Evolutionary conservation across 64 coral and sea anemone species (phyloP).

Genomic region (Pachyseris speciosa): DNA sequence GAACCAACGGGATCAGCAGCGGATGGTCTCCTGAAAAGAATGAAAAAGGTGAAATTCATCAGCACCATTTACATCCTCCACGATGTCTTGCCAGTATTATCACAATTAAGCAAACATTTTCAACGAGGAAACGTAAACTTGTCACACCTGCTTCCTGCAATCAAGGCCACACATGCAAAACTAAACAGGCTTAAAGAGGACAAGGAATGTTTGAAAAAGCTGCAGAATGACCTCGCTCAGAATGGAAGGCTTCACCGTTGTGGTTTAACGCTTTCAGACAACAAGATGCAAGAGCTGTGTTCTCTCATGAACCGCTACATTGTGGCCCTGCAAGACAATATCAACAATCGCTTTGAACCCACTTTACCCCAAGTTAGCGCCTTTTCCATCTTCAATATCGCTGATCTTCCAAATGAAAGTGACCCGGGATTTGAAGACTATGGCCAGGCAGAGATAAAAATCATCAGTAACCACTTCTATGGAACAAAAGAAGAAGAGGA

Average conservation of each 20-base stretch:
- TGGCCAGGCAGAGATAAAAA: slow-evolving; percentile 37
- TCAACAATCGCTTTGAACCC: slow-evolving; percentile 53
- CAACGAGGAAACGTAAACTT: slow-evolving; percentile 49
- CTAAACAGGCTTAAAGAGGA: slow-evolving; percentile 40
- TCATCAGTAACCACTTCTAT: slow-evolving; percentile 39
- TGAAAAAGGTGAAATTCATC: slow-evolving; percentile 42
- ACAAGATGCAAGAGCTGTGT: slow-evolving; percentile 55
- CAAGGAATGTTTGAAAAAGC: slow-evolving; percentile 48
- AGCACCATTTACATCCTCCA: slow-evolving; percentile 46
- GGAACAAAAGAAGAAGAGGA: slow-evolving; percentile 36
- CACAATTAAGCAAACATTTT: slow-evolving; percentile 49
- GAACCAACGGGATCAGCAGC: no score
- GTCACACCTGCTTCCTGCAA: slow-evolving; percentile 41
- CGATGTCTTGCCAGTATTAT: slow-evolving; percentile 45
- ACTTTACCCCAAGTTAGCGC: slow-evolving; percentile 40
- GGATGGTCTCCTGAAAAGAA: slow-evolving; percentile 45
- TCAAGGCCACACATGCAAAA: slow-evolving; percentile 44
- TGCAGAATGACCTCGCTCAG: slow-evolving; percentile 38
- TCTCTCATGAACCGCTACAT: slow-evolving; percentile 45
- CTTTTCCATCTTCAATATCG: slow-evolving; percentile 41
- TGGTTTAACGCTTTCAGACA: slow-evolving; percentile 45
- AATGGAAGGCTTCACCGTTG: slow-evolving; percentile 38
- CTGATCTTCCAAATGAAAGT: slow-evolving; percentile 50
- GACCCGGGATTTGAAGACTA: slow-evolving; percentile 42
- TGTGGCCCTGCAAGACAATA: slow-evolving; percentile 40